Evolutionary conservation across 2,888 invertebrate genomes (phyloP), one percentile per base, ranked within the genome.

Genomic region (Ceraclea dissimilis): DNA sequence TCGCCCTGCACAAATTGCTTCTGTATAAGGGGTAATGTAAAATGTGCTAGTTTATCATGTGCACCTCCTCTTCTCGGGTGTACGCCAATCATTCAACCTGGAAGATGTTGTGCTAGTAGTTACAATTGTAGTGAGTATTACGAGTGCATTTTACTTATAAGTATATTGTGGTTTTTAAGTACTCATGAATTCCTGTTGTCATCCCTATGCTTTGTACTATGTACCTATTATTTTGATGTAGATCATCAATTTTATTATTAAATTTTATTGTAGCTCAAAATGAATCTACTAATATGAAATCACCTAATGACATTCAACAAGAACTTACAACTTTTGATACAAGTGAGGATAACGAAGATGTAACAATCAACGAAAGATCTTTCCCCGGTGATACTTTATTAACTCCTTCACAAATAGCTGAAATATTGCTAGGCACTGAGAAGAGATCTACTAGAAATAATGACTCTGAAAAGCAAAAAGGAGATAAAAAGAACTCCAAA

Each of bases 51-150:
- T 2, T 76, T 89, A 57, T 81, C 85, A 18, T 92, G 91, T 66
- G 84, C 89, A 1, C 86, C 88, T 1, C 80, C 87, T 0, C 75
- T 89, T 57, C 80, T 83, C 61, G 88, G 88, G 51, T 93, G 92
- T 70, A 76, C 74, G 50, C 90, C 92, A 0, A 80, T 90, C 51
- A 80, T 88, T 52, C 83, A 83, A 51, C 77, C 81, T 39, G 90
- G 89, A 1, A 86, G 90, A 67, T 92, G 92, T 70, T 92, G 92
- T 67, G 89, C 92, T 11, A 85, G 88, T 51, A 88, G 88, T 67
- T 92, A 91, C 70, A 84, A 86, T 65, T 92, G 91, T 68, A 83
- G 86, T 79, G 76, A 81, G 79, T 80, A 20, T 26, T 21, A 6
- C 26, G 10, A n/a, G 10, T 26, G 10, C 26, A 26, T n/a, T n/a